phyloP scores from a whole-genome alignment of 2,888 invertebrate genomes.

The Heliothis peltigera region DNA sequence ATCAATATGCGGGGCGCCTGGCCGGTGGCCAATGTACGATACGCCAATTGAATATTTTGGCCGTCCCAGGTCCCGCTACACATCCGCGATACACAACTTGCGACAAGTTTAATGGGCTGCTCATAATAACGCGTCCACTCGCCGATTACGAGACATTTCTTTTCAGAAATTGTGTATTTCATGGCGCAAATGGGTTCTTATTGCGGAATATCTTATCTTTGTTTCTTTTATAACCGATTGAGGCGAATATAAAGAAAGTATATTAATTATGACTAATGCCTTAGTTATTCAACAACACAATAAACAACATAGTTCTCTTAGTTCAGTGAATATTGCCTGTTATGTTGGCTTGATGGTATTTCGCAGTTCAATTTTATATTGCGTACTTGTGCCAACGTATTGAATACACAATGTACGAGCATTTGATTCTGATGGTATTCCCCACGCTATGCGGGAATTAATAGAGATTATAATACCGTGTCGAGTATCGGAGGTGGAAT shows the following conservation, averaged over 20 bases:
- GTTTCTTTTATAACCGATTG: background rate
- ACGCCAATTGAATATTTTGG: slow-evolving; percentile 88
- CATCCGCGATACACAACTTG: slow-evolving; percentile 81
- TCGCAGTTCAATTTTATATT: slow-evolving; percentile 15
- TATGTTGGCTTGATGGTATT: background rate
- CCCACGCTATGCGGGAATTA: background rate
- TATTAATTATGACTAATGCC: background rate
- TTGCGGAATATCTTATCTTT: slow-evolving; percentile 11
- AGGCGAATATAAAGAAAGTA: too few species aligned
- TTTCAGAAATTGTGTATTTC: slow-evolving; percentile 15
- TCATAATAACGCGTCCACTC: slow-evolving; percentile 71
- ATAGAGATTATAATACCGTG: slow-evolving; percentile 25
- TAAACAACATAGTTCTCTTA: background rate
- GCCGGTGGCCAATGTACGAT: slow-evolving; percentile 83
- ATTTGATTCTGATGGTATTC: slow-evolving; percentile 14
- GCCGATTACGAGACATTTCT: slow-evolving; percentile 43
- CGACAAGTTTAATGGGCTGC: slow-evolving; percentile 78
- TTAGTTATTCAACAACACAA: background rate
- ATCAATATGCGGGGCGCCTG: slow-evolving; percentile 84
- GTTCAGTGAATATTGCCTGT: background rate
- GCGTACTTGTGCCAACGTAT: background rate
- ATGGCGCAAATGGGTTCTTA: slow-evolving; percentile 14
- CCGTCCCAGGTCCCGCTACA: slow-evolving; percentile 72
- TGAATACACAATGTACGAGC: background rate
- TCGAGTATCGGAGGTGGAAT: slow-evolving; percentile 4